Evolutionary conservation across 1,140 invertebrate species (phyloP).

Genomic region (Dinothrombium tinctorium): DNA sequence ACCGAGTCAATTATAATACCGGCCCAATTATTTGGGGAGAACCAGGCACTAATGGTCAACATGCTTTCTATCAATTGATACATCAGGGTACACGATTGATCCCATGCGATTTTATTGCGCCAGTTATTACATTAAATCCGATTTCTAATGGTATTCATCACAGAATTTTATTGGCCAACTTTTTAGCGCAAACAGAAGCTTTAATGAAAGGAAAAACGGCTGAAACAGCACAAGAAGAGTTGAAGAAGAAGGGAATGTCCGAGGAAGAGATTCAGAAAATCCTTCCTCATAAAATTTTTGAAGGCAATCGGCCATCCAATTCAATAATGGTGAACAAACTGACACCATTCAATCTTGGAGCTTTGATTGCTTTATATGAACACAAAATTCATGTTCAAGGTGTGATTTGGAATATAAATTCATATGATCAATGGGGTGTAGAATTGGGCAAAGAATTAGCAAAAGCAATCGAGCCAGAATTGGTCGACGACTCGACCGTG

Average conservation of each 20-base stretch:
- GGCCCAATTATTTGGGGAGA: slow-evolving; percentile 89
- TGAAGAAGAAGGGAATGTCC: slow-evolving; percentile 41
- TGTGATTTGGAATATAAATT: slow-evolving; percentile 97
- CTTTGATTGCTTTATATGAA: slow-evolving; percentile 94
- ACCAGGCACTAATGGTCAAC: slow-evolving; percentile 97
- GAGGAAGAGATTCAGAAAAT: slow-evolving; percentile 40
- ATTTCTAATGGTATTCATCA: slow-evolving; percentile 47
- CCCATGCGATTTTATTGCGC: slow-evolving; percentile 90
- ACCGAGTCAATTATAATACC: slow-evolving; percentile 50
- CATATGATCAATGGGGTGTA: slow-evolving; percentile 97
- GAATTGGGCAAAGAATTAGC: slow-evolving; percentile 96
- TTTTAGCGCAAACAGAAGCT: slow-evolving; percentile 94
- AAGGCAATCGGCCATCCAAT: slow-evolving; percentile 91
- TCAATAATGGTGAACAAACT: slow-evolving; percentile 83
- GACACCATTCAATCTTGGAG: slow-evolving; percentile 78
- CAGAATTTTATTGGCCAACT: slow-evolving; percentile 80
- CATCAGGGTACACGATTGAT: slow-evolving; percentile 72
- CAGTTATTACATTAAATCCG: slow-evolving; percentile 76
- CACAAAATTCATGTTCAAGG: slow-evolving; percentile 98
- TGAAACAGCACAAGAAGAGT: slow-evolving; percentile 47
- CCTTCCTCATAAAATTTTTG: slow-evolving; percentile 85
- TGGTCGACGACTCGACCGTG: slow-evolving; percentile 35
- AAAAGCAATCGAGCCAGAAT: slow-evolving; percentile 84
- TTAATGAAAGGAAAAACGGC: slow-evolving; percentile 68
- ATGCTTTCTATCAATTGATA: slow-evolving; percentile 90